Base-by-base conservation (phyloP, 2,113 vertebrate genomes). In the Bufo gargarizans region DNA sequence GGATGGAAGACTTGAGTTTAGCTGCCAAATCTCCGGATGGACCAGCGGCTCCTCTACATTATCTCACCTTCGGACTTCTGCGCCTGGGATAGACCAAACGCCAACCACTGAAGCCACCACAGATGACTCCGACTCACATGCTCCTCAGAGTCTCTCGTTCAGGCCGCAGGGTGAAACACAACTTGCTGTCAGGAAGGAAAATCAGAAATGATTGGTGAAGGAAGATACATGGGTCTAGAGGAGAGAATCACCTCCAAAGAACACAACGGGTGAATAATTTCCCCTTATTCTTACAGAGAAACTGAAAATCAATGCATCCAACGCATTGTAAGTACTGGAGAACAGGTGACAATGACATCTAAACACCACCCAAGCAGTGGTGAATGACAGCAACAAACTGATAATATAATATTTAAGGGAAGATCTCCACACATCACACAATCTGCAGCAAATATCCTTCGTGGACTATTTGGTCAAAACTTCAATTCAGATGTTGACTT, bases 111-210 rank as follows among this genome's bases (percentile, higher is more conserved):
- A 71, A 43, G 22, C 22, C 67, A 4, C 33, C 4, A 4, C 0
- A 17, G 45, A 76, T 17, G 43, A 19, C 45, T 76, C 72, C 12
- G 10, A 9, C 12, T 4, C 43, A 16, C 43, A 4, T 22, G 17
- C 59, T 13, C 9, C 11, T 50, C 47, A 67, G 33, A 69, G 7
- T 8, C 20, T 22, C 45, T 83, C 45, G 12, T 69, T 95, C 92
- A 94, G 78, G 93, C 90, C 89, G 93, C 91, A 65, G 92, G 81
- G 81, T 91, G 92, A 92, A 90, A 91, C 22, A 92, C 95, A 53
- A 89, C 95, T 94, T 94, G 92, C 95, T 95, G 92, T 90, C 16
- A 89, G 81, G 89, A 90, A 90, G 63, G 89, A 84, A 72, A 84
- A 89, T 80, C 4, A 53, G 61, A 53, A 59, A 33, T 43, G 50